phyloP scores from a whole-genome alignment of 1,140 invertebrate genomes.

The Panagrolaimus sp. region DNA sequence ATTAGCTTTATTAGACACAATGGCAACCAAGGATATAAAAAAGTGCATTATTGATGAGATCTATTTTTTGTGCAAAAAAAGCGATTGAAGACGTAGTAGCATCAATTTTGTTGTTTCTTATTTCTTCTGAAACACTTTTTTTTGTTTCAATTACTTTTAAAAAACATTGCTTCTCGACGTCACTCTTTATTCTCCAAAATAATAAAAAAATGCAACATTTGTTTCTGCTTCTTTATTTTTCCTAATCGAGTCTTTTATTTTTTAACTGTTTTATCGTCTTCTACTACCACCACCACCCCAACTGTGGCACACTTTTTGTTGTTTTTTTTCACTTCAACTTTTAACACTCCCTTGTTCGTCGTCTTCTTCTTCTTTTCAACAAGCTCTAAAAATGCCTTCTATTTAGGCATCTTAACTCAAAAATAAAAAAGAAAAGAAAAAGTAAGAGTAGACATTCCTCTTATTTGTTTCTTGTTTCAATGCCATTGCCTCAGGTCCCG shows the following conservation, averaged over 20 bases:
- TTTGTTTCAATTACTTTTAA: not conserved
- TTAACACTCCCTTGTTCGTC: not conserved
- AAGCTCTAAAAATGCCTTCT: not conserved
- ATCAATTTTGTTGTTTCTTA: not conserved
- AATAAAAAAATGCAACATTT: too few species aligned
- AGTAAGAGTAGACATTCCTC: not conserved
- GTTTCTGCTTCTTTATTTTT: too few species aligned
- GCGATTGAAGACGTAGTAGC: not conserved
- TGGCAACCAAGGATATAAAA: not conserved
- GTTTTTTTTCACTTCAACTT: not conserved
- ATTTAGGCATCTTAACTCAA: constrained; percentile 10
- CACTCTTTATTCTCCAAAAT: too few species aligned
- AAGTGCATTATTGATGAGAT: not conserved
- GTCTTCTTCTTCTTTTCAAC: too few species aligned
- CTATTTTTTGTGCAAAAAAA: constrained; percentile 1
- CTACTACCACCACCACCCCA: not conserved
- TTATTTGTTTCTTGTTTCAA: constrained; percentile 12
- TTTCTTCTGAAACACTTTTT: not conserved
- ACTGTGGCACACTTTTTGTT: constrained; percentile 14
- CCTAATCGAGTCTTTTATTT: too few species aligned
- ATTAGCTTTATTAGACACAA: constrained; percentile 12
- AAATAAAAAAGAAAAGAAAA: not conserved
- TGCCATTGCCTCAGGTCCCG: constrained; percentile 6
- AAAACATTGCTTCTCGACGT: too few species aligned
- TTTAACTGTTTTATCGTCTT: too few species aligned